Conservation (phyloP, 2,113 vertebrate genomes). For the Nymphicus hollandicus region DNA sequence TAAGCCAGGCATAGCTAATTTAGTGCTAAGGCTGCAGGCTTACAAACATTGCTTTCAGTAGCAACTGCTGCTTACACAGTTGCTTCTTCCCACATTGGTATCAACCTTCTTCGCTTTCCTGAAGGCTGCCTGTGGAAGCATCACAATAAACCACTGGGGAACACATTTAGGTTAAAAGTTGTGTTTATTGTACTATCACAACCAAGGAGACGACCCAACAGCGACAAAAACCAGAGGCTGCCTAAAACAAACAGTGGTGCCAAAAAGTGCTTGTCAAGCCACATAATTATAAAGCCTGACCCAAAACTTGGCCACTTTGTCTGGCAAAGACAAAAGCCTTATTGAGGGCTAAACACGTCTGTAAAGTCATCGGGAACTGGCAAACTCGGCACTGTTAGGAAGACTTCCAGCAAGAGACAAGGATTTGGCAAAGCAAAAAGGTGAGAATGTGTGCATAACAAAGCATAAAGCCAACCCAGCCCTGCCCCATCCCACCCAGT, state of each 20-base stretch:
- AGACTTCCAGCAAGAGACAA: constrained; percentile 35
- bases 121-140: not conserved
- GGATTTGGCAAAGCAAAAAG: constrained; percentile 47
- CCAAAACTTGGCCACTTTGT: not conserved
- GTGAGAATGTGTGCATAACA: constrained; percentile 34
- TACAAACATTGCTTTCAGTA: not conserved
- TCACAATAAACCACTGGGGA: not conserved
- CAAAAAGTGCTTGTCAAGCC: not conserved
- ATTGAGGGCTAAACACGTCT: not conserved
- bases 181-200: not conserved
- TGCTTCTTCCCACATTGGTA: not conserved
- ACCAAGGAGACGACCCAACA: not conserved
- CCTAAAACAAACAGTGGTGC: not conserved
- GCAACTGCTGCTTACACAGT: not conserved
- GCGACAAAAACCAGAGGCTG: constrained; percentile 9
- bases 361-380: constrained; percentile 7
- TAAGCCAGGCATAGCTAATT: not conserved
- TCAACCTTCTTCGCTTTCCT: not conserved
- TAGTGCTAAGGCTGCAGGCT: not conserved
- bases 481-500: constrained; percentile 19
- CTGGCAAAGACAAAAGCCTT: constrained; percentile 22
- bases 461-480: not conserved
- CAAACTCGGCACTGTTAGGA: not conserved
- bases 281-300: not conserved
- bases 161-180: not conserved